Percentiles rank a stretch among this genome's conserved stretches.
Conservation (phyloP, 2,888 invertebrate genomes). For the Empis stercorea region DNA sequence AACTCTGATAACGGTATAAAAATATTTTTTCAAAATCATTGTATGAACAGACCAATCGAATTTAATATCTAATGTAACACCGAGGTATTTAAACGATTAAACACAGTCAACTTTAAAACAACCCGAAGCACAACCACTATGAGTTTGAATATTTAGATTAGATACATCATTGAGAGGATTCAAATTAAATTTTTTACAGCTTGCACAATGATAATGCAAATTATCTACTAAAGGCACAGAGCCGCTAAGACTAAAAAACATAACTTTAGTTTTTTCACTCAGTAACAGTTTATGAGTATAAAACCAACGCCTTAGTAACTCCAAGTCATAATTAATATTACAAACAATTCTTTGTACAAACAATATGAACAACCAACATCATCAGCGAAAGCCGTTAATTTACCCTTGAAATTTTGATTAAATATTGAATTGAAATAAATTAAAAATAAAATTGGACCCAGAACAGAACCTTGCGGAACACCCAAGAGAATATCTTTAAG, state of each 20-base stretch:
- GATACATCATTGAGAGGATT: too few relatives aligned
- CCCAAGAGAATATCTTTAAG: background rate
- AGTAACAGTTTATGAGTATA: background rate
- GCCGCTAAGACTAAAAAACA: background rate
- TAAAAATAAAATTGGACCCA: background rate
- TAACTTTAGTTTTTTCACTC: constrained; percentile 1
- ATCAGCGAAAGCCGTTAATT: constrained; percentile 1
- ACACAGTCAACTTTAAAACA: constrained; percentile 1
- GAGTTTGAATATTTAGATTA: too few relatives aligned
- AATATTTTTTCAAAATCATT: background rate
- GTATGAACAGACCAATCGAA: background rate
- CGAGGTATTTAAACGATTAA: background rate
- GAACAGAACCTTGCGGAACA: background rate
- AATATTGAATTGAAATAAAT: background rate
- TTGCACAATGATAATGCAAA: background rate
- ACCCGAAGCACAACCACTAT: background rate
- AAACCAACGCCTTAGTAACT: constrained; percentile 1
- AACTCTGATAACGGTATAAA: background rate
- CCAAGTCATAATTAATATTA: background rate
- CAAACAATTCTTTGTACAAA: constrained; percentile 1
- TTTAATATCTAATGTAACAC: background rate
- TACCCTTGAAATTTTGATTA: background rate
- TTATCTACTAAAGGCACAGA: background rate
- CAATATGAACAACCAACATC: background rate
- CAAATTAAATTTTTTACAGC: constrained; percentile 1